Base-by-base conservation (phyloP, 30 jellyfish, hydroid and myxozoan species). In the Aurelia aurita complex sp. Pacific region DNA sequence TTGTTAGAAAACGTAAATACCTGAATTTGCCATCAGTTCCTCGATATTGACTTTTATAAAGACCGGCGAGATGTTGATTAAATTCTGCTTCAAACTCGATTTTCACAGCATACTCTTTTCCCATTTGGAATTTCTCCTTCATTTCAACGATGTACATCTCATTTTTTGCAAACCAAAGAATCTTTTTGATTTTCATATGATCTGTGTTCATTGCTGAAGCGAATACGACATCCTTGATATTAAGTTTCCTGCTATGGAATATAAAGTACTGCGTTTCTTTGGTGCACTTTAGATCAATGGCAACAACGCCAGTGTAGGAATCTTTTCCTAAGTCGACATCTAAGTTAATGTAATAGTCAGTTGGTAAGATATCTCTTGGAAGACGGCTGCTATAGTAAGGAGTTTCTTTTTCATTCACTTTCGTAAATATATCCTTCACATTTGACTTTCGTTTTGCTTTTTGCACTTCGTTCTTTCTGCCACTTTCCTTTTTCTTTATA, bases 161-260 rank as follows among this genome's bases (percentile, higher is more conserved):
- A 69, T n/a, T 62, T 67, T 79, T 67, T 42, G 66, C 59, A 32
- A 69, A 54, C 73, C 85, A 94, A 67, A 89, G 51, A 32, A 88
- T 66, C 38, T 90, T 62, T 60, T 42, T 86, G 17, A 76, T 67
- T 14, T 46, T 46, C 14, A 40, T 46, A n/a, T 80, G 82, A 40
- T 38, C 91, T 1, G 61, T 53, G 15, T 80, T 78, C 17, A 85
- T 14, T 13, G 85, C 64, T 18, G 80, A 78, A 12, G 73, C 79
- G 29, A 89, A 85, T 61, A 54, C 36, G 1, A 90, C 90, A 46
- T 69, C 77, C 9, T 80, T 76, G 40, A 90, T 33, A 7, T 69
- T 63, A 16, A 94, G 67, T 43, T 76, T 79, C n/a, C 97, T 65
- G 42, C 99, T 97, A 65, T 94, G 99, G 65, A 87, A 94, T 16